Conservation (phyloP, 2,797 vertebrate species). For the Oreortyx pictus region DNA sequence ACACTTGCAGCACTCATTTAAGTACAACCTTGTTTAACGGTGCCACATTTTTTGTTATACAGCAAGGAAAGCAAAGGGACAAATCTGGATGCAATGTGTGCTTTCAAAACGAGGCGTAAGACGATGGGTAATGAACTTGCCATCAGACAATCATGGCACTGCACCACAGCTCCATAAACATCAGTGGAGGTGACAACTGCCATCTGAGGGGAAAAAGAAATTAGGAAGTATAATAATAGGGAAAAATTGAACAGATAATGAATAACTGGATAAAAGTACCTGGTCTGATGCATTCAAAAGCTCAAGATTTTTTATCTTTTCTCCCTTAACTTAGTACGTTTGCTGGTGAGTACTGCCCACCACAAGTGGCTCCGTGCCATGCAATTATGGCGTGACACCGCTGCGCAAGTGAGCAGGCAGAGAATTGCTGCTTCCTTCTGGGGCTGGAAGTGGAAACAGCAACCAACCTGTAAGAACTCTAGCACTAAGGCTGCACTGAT, state of each 20-base stretch:
- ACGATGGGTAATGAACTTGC: background rate
- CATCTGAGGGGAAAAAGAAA: background rate
- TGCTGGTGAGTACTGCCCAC: too few relatives aligned
- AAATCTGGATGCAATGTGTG: background rate
- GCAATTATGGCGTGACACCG: background rate
- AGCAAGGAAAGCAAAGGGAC: background rate
- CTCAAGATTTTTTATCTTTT: background rate
- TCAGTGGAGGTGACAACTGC: background rate
- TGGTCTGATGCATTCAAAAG: background rate
- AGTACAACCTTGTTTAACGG: background rate
- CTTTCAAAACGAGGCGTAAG: background rate
- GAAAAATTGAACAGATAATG: rapidly evolving
- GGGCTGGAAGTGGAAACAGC: background rate
- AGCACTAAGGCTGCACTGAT: background rate
- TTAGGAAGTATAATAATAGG: background rate
- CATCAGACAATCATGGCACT: background rate
- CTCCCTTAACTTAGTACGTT: background rate
- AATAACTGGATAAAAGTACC: background rate
- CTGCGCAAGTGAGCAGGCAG: background rate
- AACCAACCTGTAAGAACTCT: background rate
- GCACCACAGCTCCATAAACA: background rate
- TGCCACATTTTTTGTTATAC: background rate
- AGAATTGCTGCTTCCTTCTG: background rate
- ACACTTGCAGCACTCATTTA: background rate
- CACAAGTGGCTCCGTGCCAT: rapidly evolving